Conservation (phyloP, 2,888 invertebrate species). For the Tuta absoluta region DNA sequence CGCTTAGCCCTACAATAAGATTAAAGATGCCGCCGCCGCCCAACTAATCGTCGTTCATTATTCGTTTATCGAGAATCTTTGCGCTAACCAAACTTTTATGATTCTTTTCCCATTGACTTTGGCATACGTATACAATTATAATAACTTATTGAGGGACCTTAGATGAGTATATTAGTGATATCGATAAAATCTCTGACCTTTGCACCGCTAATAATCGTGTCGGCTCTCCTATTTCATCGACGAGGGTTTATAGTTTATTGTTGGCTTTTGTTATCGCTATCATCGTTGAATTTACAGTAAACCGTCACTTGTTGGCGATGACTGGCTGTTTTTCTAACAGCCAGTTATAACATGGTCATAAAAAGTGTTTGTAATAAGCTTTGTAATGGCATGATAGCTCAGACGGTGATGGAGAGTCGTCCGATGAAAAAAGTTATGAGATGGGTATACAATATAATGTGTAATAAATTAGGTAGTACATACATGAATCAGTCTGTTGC, state of each 20-base stretch:
- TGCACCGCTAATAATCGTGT: conserved; percentile 72
- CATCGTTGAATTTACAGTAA: conserved; percentile 44
- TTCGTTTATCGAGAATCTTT: conserved; percentile 25
- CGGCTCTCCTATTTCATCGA: conserved; percentile 54
- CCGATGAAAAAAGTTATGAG: conserved; percentile 14
- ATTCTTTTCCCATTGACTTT: conserved; percentile 36
- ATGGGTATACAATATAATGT: conserved; percentile 1
- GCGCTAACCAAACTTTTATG: conserved; percentile 29
- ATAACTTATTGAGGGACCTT: conserved; percentile 40
- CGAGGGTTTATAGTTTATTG: conserved; percentile 62
- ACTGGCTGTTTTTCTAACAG: conserved; percentile 26
- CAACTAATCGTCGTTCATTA: conserved; percentile 26
- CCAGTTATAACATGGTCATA: conserved; percentile 13
- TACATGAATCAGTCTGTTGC: no score
- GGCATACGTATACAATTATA: conserved; percentile 43
- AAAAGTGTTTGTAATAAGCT: conserved; percentile 15
- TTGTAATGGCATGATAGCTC: conserved; percentile 6
- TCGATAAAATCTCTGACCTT: conserved; percentile 71
- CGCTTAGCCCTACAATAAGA: conserved; percentile 24
- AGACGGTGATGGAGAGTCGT: background rate
- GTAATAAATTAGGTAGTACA: conserved; percentile 15
- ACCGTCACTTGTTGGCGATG: conserved; percentile 44
- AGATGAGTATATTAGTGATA: conserved; percentile 57
- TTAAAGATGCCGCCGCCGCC: conserved; percentile 24
- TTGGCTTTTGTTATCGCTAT: conserved; percentile 53